Evolutionary conservation across 92 coral and sea anemone species (phyloP).

Genomic region (Diadumene lineata): DNA sequence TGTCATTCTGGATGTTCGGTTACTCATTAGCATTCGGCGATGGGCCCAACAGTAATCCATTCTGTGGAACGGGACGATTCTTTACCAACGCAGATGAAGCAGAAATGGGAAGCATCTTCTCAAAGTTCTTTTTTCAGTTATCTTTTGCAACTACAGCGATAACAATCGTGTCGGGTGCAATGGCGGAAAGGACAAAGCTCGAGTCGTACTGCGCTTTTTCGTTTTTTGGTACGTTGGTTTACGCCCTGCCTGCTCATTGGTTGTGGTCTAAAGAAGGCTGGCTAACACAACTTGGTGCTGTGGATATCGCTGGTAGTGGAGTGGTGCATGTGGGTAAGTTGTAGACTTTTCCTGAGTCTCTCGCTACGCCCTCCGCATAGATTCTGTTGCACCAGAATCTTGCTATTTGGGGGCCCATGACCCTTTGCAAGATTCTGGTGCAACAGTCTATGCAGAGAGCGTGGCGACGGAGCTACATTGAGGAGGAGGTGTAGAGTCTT

Average conservation of each 20-base stretch:
- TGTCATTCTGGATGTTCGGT: slow-evolving; percentile 78
- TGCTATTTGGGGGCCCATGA: too few species aligned
- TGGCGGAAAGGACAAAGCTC: slow-evolving; percentile 59
- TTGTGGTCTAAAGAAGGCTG: slow-evolving; percentile 62
- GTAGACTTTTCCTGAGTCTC: neutral
- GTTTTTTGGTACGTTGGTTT: slow-evolving; percentile 53
- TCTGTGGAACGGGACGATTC: slow-evolving; percentile 72
- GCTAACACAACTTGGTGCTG: slow-evolving; percentile 54
- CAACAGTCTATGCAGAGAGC: too few species aligned
- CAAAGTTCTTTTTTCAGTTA: slow-evolving; percentile 63
- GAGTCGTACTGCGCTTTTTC: slow-evolving; percentile 64
- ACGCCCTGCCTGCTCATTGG: slow-evolving; percentile 68
- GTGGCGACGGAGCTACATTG: too few species aligned
- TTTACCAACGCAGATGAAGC: slow-evolving; percentile 63
- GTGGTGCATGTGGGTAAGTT: slow-evolving; percentile 57
- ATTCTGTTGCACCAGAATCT: too few species aligned
- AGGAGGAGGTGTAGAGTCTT: too few species aligned
- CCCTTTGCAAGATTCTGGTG: too few species aligned
- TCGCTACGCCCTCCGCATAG: neutral
- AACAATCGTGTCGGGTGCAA: slow-evolving; percentile 65
- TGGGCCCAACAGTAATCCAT: slow-evolving; percentile 50
- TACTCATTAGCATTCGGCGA: slow-evolving; percentile 72
- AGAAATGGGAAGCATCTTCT: slow-evolving; percentile 63
- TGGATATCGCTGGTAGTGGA: slow-evolving; percentile 63
- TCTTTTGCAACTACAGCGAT: slow-evolving; percentile 68